These are phyloP conservation scores for Gallirallus australis DNA, from an alignment of 2,797 vertebrate genomes.

Conservation along the genomic window DNA sequence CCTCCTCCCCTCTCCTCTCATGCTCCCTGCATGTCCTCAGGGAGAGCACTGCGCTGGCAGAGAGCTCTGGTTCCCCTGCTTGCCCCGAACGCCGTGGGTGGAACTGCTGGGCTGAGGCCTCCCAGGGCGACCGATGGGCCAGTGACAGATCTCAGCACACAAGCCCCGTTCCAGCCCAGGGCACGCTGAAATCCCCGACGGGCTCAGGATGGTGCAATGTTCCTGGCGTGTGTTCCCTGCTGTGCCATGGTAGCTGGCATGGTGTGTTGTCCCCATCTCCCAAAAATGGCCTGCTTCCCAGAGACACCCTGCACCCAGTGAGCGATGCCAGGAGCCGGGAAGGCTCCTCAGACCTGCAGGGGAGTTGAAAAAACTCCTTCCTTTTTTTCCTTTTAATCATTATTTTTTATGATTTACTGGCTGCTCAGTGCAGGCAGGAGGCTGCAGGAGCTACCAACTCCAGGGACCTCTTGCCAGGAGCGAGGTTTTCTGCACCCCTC, in stretches of 20 bases:
- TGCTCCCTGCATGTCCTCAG: background rate
- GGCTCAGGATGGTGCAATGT: background rate
- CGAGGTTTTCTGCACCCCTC: background rate
- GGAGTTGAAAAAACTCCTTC: background rate
- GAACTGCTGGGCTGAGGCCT: background rate
- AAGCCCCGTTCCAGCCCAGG: background rate
- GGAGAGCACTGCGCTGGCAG: background rate
- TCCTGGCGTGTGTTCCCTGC: background rate
- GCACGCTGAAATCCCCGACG: background rate
- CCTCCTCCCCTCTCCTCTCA: background rate
- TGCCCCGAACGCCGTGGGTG: background rate
- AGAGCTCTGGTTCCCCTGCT: background rate
- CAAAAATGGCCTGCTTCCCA: fast-evolving
- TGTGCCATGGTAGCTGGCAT: background rate
- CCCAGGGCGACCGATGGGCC: background rate
- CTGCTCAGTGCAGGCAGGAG: background rate
- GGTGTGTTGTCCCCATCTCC: background rate
- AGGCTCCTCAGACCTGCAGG: background rate
- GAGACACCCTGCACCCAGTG: background rate
- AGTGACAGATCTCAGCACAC: fast-evolving
- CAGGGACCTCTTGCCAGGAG: background rate
- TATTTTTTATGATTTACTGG: background rate
- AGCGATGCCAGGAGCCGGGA: background rate
- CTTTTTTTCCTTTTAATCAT: background rate
- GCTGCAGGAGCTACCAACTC: background rate